Conservation (phyloP, 2,888 invertebrate genomes). For the Troilus luridus region DNA sequence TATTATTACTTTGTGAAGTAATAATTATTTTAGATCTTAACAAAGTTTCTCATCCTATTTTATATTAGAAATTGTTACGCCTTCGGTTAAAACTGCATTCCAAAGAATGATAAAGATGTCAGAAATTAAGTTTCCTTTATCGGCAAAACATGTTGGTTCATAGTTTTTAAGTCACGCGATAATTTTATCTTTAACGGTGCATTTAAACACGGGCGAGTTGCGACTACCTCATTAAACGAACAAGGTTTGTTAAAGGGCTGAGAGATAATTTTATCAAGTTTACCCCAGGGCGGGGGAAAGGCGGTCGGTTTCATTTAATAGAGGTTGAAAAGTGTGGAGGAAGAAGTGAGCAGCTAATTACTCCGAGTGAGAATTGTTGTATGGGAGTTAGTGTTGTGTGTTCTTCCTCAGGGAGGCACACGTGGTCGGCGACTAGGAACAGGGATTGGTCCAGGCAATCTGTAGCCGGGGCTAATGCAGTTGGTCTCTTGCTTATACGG, state of each 20-base stretch:
- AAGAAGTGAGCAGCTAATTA: slow-evolving; percentile 46
- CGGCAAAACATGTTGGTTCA: not conserved
- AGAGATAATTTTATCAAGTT: slow-evolving; percentile 26
- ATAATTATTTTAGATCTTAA: too few relatives aligned
- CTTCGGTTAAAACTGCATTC: too few relatives aligned
- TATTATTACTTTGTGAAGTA: too few relatives aligned
- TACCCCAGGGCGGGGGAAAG: not conserved
- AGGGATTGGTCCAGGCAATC: slow-evolving; percentile 50
- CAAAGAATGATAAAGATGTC: too few relatives aligned
- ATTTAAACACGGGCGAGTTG: not conserved
- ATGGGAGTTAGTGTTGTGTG: slow-evolving; percentile 45
- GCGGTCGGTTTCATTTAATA: slow-evolving; percentile 45
- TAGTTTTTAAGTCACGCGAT: not conserved
- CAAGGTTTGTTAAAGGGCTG: slow-evolving; percentile 5
- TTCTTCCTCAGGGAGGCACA: slow-evolving; percentile 47
- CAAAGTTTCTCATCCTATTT: too few relatives aligned
- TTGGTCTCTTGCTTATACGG: slow-evolving; percentile 55
- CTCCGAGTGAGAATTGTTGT: slow-evolving; percentile 37
- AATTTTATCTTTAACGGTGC: not conserved
- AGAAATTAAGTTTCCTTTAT: not conserved
- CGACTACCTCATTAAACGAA: slow-evolving; percentile 8
- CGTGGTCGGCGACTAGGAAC: slow-evolving; percentile 39
- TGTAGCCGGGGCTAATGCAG: slow-evolving; percentile 51
- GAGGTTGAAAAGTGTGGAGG: slow-evolving; percentile 51
- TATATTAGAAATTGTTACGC: too few relatives aligned